These are phyloP conservation scores for Pocillopora grandis DNA, from an alignment of 92 coral and sea anemone genomes.

Conservation along the genomic window DNA sequence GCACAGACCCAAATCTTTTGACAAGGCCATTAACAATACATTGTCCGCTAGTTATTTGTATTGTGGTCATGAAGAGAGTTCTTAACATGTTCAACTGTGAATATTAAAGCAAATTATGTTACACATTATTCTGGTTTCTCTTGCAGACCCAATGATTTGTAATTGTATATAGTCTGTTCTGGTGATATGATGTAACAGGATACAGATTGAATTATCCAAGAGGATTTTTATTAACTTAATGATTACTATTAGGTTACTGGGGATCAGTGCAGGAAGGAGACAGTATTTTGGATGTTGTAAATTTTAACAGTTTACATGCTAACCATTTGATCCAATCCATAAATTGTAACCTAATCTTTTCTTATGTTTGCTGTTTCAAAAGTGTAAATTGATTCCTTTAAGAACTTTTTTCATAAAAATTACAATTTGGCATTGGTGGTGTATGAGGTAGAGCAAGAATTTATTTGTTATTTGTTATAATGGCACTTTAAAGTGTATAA, in stretches of 20 bases:
- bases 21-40: too few species aligned
- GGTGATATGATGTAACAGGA: background rate
- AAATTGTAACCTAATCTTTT: background rate
- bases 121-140: background rate
- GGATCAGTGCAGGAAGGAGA: background rate
- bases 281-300: too few species aligned
- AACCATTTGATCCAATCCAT: background rate
- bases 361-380: background rate
- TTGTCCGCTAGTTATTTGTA: too few species aligned
- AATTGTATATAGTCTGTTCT: background rate
- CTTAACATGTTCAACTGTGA: too few species aligned
- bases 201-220: background rate
- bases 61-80: too few species aligned
- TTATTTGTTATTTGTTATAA: background rate
- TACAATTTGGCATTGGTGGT: too few species aligned
- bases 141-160: constrained; percentile 12
- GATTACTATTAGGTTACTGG: background rate
- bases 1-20: too few species aligned
- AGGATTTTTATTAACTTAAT: background rate
- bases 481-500: background rate
- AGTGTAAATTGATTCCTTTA: too few species aligned
- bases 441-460: background rate
- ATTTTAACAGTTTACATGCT: too few species aligned
- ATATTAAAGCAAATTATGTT: too few species aligned
- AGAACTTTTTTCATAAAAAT: too few species aligned